A percentile compares a stretch with the other conserved stretches of the same genome.
phyloP scores from a whole-genome alignment of 2,888 invertebrate species.

The Amblyjoppa fuscipennis region DNA sequence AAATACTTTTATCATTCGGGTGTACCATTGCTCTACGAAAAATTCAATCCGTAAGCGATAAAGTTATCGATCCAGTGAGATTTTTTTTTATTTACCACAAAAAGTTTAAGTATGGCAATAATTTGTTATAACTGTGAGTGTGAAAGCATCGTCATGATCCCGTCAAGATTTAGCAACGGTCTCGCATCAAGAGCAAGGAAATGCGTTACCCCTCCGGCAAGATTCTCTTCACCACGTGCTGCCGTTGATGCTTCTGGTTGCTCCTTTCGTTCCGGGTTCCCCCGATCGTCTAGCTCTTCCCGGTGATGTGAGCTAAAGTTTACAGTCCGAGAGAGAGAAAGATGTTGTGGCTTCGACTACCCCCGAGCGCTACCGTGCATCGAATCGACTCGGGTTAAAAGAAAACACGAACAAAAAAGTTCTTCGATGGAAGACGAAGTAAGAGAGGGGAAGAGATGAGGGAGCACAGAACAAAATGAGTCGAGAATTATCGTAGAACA shows the following conservation, averaged over 20 bases:
- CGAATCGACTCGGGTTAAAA: slow-evolving; percentile 39
- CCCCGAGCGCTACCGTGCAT: slow-evolving; percentile 67
- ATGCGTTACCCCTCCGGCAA: slow-evolving; percentile 54
- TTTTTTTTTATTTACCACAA: background rate
- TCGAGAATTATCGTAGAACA: slow-evolving; percentile 27
- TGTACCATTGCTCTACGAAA: background rate
- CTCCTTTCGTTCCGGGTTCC: slow-evolving; percentile 57
- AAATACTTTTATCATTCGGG: background rate
- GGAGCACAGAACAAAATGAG: slow-evolving; percentile 33
- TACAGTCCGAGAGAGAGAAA: slow-evolving; percentile 8
- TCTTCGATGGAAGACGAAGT: slow-evolving; percentile 26
- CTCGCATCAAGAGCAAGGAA: slow-evolving; percentile 30
- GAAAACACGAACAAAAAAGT: slow-evolving; percentile 15
- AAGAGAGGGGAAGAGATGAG: slow-evolving; percentile 7
- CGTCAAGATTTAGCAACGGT: slow-evolving; percentile 29
- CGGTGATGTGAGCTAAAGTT: slow-evolving; percentile 41
- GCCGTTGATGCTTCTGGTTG: slow-evolving; percentile 52
- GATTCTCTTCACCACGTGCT: slow-evolving; percentile 47
- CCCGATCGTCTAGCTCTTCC: slow-evolving; percentile 44
- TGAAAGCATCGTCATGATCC: slow-evolving; percentile 5
- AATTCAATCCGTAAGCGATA: background rate
- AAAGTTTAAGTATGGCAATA: background rate
- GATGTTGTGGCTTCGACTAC: slow-evolving; percentile 52
- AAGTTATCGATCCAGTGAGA: background rate
- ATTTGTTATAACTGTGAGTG: slow-evolving; percentile 5